Conservation (phyloP, 1,140 invertebrate species). For the Carcinoscorpius rotundicauda region DNA sequence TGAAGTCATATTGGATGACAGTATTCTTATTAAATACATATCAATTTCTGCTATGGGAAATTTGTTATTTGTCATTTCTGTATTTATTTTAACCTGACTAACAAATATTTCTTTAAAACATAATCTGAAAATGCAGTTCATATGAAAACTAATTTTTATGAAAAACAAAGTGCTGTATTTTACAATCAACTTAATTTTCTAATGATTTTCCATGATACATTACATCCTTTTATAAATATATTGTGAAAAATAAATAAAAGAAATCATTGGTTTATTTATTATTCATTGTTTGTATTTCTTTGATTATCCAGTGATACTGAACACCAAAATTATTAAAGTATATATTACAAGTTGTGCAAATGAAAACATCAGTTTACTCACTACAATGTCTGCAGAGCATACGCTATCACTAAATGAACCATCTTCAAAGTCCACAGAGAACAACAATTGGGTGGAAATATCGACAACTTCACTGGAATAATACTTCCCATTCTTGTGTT, state of each 20-base stretch:
- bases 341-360: background rate
- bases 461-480: conserved; percentile 43
- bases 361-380: conserved; percentile 24
- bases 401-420: conserved; percentile 46
- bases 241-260: no score
- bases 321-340: no score
- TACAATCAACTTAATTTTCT: no score
- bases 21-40: no score
- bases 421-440: conserved; percentile 51
- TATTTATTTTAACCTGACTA: conserved; percentile 15
- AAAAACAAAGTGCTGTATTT: no score
- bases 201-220: no score
- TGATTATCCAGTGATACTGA: no score
- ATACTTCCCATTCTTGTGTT: conserved; percentile 46
- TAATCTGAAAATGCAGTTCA: background rate
- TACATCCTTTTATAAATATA: no score
- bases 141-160: background rate
- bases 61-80: conserved; percentile 19
- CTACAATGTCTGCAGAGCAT: conserved; percentile 33
- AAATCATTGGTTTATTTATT: no score
- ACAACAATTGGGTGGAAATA: conserved; percentile 40
- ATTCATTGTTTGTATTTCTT: no score
- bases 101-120: conserved; percentile 9
- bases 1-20: no score
- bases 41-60: no score